Evolutionary conservation across 2,888 invertebrate species (phyloP).

Genomic region (Acheta domesticus): DNA sequence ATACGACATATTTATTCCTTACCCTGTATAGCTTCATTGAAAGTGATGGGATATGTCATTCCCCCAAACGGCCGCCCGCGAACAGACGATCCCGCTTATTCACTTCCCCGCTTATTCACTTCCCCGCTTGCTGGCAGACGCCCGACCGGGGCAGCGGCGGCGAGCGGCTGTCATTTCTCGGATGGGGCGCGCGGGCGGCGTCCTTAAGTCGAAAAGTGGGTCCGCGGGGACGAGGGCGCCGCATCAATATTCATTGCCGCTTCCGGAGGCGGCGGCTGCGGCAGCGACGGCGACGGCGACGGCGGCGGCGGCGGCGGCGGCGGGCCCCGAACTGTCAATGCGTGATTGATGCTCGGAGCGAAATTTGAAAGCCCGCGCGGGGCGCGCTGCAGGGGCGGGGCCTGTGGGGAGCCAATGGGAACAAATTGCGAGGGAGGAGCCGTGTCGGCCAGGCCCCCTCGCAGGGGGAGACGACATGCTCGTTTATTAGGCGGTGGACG

Average conservation of each 20-base stretch:
- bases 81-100: too few species aligned
- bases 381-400: background rate
- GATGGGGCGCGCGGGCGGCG: background rate
- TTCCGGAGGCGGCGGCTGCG: background rate
- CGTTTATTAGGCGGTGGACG: too few species aligned
- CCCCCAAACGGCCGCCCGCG: too few species aligned
- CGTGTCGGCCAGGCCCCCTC: too few species aligned
- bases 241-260: constrained; percentile 18
- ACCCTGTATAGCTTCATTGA: too few species aligned
- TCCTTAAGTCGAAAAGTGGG: background rate
- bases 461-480: too few species aligned
- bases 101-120: too few species aligned
- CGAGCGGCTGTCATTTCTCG: background rate
- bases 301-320: background rate
- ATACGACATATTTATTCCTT: too few species aligned
- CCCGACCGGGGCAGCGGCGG: background rate
- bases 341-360: background rate
- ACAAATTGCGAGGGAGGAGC: too few species aligned
- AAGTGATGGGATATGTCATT: too few species aligned
- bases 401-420: too few species aligned
- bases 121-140: too few species aligned
- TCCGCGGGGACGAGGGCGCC: background rate
- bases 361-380: background rate
- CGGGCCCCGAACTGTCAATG: background rate
- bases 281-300: background rate